Conservation (phyloP, 2,113 vertebrate genomes). For the Nymphicus hollandicus region DNA sequence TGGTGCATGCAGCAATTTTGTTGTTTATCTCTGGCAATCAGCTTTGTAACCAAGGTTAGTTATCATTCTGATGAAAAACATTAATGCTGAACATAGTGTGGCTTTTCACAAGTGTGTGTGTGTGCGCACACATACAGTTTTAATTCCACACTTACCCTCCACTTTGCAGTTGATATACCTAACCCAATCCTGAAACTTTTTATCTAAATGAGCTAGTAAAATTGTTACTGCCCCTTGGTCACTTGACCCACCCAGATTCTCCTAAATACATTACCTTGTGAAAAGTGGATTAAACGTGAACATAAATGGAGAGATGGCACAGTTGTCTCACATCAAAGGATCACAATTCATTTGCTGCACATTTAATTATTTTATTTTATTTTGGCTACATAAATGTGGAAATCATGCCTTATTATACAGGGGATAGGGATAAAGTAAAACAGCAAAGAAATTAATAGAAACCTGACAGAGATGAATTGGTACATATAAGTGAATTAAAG, state of each 20-base stretch:
- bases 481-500: slow-evolving; percentile 78
- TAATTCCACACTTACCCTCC: not conserved
- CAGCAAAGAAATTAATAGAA: slow-evolving; percentile 72
- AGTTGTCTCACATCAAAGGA: slow-evolving; percentile 50
- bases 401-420: slow-evolving; percentile 48
- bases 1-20: not conserved
- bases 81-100: not conserved
- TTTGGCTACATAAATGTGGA: slow-evolving; percentile 63
- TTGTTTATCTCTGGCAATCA: not conserved
- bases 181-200: slow-evolving; percentile 1
- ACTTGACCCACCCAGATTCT: not conserved
- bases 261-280: slow-evolving; percentile 45
- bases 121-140: not conserved
- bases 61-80: not conserved
- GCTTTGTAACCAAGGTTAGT: not conserved
- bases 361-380: not conserved
- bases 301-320: slow-evolving; percentile 39
- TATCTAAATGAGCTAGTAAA: slow-evolving; percentile 2
- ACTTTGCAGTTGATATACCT: not conserved
- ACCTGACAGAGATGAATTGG: slow-evolving; percentile 75
- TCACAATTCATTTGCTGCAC: slow-evolving; percentile 55
- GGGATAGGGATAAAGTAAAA: slow-evolving; percentile 62
- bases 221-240: not conserved
- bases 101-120: not conserved
- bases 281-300: slow-evolving; percentile 65